Evolutionary conservation across 2,797 vertebrate species (phyloP).

Genomic region (Macroramphosus scolopax): DNA sequence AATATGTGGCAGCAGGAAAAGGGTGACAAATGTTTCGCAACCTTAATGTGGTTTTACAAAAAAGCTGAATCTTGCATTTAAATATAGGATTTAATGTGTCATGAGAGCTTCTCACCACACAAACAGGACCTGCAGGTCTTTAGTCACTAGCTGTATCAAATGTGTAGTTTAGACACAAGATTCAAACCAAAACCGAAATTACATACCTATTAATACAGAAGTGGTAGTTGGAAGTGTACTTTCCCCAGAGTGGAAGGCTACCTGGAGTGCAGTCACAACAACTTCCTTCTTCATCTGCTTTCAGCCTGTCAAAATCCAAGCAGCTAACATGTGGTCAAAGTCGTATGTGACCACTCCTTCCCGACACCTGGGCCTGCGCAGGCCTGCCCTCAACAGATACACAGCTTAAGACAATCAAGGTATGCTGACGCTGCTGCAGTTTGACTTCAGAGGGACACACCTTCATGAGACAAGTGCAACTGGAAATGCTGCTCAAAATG

Average conservation of each 20-base stretch:
- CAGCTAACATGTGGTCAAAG: constrained; percentile 14
- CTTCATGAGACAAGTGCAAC: constrained; percentile 42
- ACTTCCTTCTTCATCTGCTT: not conserved
- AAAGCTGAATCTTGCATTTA: no score
- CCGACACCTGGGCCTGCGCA: constrained; percentile 24
- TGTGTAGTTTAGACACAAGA: no score
- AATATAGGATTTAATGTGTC: no score
- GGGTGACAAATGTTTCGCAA: no score
- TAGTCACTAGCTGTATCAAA: no score
- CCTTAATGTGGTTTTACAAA: no score
- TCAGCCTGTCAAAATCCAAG: not conserved
- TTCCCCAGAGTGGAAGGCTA: constrained; percentile 11
- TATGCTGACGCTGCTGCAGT: constrained; percentile 19
- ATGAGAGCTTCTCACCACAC: no score
- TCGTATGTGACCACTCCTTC: constrained; percentile 16
- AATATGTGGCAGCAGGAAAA: not conserved
- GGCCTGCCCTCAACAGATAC: constrained; percentile 40
- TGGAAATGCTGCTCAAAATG: constrained; percentile 30
- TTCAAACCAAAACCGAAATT: no score
- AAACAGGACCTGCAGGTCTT: no score
- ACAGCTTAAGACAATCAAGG: constrained; percentile 14
- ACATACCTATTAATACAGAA: no score
- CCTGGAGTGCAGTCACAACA: constrained; percentile 15
- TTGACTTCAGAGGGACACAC: constrained; percentile 33
- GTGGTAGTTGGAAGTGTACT: not conserved